phyloP scores from a whole-genome alignment of 2,888 invertebrate species.

The Drosophila borborema region DNA sequence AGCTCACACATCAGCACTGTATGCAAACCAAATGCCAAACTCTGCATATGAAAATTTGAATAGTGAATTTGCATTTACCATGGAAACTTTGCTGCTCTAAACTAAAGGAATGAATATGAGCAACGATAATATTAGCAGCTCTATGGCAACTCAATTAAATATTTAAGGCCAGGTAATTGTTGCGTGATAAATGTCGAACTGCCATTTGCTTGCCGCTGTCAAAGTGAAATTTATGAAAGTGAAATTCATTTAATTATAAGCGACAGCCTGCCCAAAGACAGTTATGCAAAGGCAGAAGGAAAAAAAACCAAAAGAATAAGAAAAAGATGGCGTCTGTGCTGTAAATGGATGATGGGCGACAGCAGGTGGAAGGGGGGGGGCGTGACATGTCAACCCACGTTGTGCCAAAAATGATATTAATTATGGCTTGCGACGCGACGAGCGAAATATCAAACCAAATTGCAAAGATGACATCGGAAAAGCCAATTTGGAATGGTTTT shows the following conservation, averaged over 20 bases:
- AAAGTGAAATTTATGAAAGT: conserved; percentile 75
- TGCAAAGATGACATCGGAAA: conserved; percentile 41
- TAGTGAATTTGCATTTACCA: neutral
- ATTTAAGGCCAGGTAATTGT: conserved; percentile 63
- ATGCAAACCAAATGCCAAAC: neutral
- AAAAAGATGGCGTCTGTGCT: conserved; percentile 23
- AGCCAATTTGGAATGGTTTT: conserved; percentile 46
- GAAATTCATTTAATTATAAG: conserved; percentile 76
- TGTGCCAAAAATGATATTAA: conserved; percentile 61
- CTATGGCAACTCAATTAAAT: conserved; percentile 63
- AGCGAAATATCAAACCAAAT: conserved; percentile 33
- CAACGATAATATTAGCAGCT: neutral
- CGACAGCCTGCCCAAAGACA: conserved; percentile 46
- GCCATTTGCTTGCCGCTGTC: conserved; percentile 61
- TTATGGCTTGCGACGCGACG: conserved; percentile 49
- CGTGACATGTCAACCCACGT: conserved; percentile 30
- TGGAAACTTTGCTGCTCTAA: neutral
- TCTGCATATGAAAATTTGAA: neutral
- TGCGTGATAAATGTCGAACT: conserved; percentile 46
- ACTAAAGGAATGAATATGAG: neutral
- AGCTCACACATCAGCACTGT: no score
- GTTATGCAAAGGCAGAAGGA: conserved; percentile 21
- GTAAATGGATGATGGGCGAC: neutral
- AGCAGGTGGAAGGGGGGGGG: neutral
- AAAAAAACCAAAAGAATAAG: conserved; percentile 6